Percentiles rank a stretch among this genome's conserved stretches.
Conservation (phyloP, 2,113 vertebrate genomes). For the Oreochromis aureus region DNA sequence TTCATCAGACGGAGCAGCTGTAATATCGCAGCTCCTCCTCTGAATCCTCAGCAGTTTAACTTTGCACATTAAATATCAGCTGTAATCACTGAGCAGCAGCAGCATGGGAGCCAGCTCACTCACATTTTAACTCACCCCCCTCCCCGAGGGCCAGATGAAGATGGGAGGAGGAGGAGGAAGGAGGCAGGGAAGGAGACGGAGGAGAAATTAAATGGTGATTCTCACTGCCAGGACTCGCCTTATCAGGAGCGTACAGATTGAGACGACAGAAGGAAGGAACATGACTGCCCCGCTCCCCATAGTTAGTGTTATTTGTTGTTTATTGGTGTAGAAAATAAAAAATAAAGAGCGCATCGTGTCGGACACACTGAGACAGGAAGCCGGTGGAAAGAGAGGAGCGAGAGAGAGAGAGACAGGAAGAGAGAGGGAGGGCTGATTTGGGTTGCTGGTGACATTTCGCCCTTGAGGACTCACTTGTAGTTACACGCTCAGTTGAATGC, state of each 20-base stretch:
- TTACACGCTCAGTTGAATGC: slow-evolving; percentile 27
- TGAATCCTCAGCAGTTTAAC: background rate
- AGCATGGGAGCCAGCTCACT: background rate
- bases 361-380: background rate
- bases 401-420: background rate
- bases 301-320: slow-evolving; percentile 14
- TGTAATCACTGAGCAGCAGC: background rate
- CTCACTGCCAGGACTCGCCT: slow-evolving; percentile 18
- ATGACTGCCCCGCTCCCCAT: background rate
- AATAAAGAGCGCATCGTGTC: background rate
- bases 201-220: slow-evolving; percentile 1
- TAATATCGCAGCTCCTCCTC: background rate
- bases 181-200: background rate
- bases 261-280: background rate
- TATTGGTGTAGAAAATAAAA: slow-evolving; percentile 1
- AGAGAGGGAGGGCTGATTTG: background rate
- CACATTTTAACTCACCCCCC: background rate
- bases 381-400: background rate
- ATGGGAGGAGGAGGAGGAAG: background rate
- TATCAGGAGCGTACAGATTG: slow-evolving; percentile 39
- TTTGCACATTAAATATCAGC: background rate
- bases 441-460: slow-evolving; percentile 18
- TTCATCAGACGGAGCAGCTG: background rate
- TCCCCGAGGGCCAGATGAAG: background rate
- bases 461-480: slow-evolving; percentile 39